Percentiles rank a stretch among this genome's conserved stretches.
Evolutionary conservation across 2,888 invertebrate species (phyloP).

Genomic region (Keiferia lycopersicella): DNA sequence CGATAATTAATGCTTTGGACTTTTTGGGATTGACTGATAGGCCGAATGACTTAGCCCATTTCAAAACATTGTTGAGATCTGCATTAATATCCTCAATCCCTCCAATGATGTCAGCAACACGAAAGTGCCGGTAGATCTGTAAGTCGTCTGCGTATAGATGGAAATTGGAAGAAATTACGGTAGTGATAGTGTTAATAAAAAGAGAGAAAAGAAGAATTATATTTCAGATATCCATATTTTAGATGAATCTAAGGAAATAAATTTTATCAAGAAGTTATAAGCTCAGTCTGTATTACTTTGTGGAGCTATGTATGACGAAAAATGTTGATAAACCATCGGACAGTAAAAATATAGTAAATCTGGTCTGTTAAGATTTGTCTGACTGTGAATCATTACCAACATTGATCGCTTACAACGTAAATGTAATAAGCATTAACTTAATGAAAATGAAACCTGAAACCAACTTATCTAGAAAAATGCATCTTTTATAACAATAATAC

Average conservation of each 20-base stretch:
- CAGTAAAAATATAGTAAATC: neutral
- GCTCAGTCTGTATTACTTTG: slow-evolving; percentile 21
- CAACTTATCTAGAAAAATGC: slow-evolving; percentile 18
- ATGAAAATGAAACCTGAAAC: slow-evolving; percentile 20
- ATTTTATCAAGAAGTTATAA: neutral
- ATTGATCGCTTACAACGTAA: slow-evolving; percentile 27
- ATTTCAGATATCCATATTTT: too few species aligned
- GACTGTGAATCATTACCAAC: slow-evolving; percentile 15
- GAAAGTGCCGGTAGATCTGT: too few species aligned
- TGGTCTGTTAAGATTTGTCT: neutral
- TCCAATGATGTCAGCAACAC: too few species aligned
- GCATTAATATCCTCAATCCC: too few species aligned
- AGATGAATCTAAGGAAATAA: neutral
- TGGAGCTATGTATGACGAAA: slow-evolving; percentile 6
- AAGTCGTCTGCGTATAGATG: too few species aligned
- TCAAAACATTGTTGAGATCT: too few species aligned
- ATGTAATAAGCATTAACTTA: slow-evolving; percentile 25
- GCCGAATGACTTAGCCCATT: too few species aligned
- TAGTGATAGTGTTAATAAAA: too few species aligned
- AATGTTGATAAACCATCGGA: slow-evolving; percentile 8
- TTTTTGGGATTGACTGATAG: too few species aligned
- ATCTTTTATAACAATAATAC: slow-evolving; percentile 8
- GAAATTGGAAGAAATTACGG: too few species aligned
- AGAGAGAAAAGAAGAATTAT: too few species aligned
- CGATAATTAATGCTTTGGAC: too few species aligned